Conservation (phyloP, 1,140 invertebrate genomes). For the Telenomus remus region DNA sequence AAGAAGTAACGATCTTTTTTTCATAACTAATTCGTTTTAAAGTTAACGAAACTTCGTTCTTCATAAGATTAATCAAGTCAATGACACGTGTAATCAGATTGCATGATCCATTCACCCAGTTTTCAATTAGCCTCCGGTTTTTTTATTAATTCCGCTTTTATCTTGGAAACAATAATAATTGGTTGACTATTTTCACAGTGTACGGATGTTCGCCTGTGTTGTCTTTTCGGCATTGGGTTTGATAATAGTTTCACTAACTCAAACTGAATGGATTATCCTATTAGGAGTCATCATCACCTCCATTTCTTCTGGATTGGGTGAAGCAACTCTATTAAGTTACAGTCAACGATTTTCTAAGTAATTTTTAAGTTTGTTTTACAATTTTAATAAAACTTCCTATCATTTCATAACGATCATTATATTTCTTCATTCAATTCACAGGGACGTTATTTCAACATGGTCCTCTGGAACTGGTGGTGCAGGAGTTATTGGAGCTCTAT, state of each 20-base stretch:
- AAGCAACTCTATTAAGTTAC: conserved; percentile 86
- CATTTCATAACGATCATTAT: no score
- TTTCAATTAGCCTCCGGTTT: conserved; percentile 5
- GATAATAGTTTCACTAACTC: conserved; percentile 80
- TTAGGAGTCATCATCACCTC: conserved; percentile 85
- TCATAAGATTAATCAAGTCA: no score
- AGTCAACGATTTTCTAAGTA: conserved; percentile 84
- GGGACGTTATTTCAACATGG: conserved; percentile 87
- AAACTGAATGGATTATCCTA: conserved; percentile 78
- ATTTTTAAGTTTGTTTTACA: not conserved
- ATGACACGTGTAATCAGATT: no score
- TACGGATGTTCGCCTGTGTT: conserved; percentile 79
- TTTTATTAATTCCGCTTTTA: conserved; percentile 13
- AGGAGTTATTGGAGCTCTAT: conserved; percentile 85
- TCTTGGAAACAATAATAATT: no score
- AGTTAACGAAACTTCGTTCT: no score
- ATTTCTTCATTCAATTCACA: conserved; percentile 63
- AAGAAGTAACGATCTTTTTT: no score
- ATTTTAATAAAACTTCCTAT: no score
- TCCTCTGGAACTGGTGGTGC: conserved; percentile 91
- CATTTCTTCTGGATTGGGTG: conserved; percentile 85
- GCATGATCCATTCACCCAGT: conserved; percentile 6
- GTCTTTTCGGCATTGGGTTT: conserved; percentile 79
- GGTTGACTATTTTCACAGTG: conserved; percentile 71
- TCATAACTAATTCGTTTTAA: no score